Base-by-base conservation (phyloP, 2,797 vertebrate species). In the Diglossa cyanea region DNA sequence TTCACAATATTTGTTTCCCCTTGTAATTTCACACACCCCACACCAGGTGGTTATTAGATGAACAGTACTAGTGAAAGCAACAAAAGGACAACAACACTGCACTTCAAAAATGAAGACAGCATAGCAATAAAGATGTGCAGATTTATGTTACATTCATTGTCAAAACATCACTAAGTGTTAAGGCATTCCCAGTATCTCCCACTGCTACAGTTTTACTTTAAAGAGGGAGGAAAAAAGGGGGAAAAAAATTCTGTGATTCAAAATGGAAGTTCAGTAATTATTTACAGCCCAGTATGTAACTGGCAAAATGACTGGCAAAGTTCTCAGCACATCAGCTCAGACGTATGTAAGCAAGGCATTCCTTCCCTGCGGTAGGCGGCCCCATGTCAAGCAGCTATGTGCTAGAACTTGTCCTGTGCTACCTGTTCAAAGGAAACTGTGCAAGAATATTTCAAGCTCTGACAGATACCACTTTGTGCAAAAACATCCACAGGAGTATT, bases 391-490 rank as follows among this genome's bases (percentile, higher is more conserved):
- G 83, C 17, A 90, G 87, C 83, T 70, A 79, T 84, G 86, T 75
- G 95, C 95, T 92, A 71, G 91, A 92, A 96, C 90, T 76, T 96
- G 94, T 92, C 94, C 92, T 86, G 83, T 44, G 66, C 89, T 92
- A 95, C 96, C 95, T 94, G 94, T 93, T 96, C 95, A 95, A 96
- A 97, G 91, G 71, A 74, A 94, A 71, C 92, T n/a, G 18, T n/a
- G 86, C 82, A 93, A 91, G 86, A 95, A 35, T 55, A 95, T 93
- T 96, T 95, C 94, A 96, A 94, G 96, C 79, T 96, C 88, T 94
- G 92, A 95, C 95, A 94, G 87, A 91, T 45, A 94, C 80, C 81
- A 86, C 90, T 95, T 80, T 72, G 65, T 84, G 82, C 93, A 93
- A 94, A 97, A 96, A 94, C 81, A 96, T 74, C 87, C 94, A 97